Evolutionary conservation across 30 jellyfish, hydroid and myxozoan genomes (phyloP), one percentile per base, ranked within the genome.

Genomic region (Chrysaora quinquecirrha): DNA sequence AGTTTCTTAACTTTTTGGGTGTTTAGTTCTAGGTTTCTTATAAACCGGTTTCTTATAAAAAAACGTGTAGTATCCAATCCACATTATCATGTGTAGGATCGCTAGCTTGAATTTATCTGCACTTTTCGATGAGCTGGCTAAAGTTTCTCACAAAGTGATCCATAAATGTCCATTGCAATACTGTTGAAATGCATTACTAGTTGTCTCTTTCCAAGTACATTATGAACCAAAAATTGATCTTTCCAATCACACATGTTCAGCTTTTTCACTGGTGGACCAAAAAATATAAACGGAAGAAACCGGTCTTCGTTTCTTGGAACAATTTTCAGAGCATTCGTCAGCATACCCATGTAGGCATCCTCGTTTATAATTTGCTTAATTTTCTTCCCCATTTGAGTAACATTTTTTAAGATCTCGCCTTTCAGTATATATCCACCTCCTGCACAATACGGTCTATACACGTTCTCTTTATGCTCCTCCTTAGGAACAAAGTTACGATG

Each of bases 341-440:
- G 73, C 97, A 94, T 87, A 60, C 99, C 99, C 82, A 94, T 74
- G 76, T 94, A 94, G 12, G 99, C 99, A 78, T 94, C 99, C 73
- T 94, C 99, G 66, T 94, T 94, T 10, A 87, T 94, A 28, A 94
- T 94, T 47, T 87, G 97, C 47, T 78, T 87, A 1, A 94, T 94
- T 33, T 67, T 61, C 65, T 84, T 94, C 10, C 96, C 96, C 71
- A 56, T 71, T 60, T 34, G 47, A 1, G 97, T 78, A 6, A 94
- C 61, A 61, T 88, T 94, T 63, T 72, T 83, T 16, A 94, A 48
- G 24, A 94, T 75, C 1, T 54, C 62, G 3, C 97, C 97, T 20
- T 84, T 70, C 16, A 94, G 38, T 28, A 94, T 76, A 60, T 94
- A 94, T 1, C 99, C 99, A 0, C 99, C 99, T 18, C 99, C 99